phyloP scores from a whole-genome alignment of 30 jellyfish, hydroid and myxozoan species.

The Catostylus mosaicus region DNA sequence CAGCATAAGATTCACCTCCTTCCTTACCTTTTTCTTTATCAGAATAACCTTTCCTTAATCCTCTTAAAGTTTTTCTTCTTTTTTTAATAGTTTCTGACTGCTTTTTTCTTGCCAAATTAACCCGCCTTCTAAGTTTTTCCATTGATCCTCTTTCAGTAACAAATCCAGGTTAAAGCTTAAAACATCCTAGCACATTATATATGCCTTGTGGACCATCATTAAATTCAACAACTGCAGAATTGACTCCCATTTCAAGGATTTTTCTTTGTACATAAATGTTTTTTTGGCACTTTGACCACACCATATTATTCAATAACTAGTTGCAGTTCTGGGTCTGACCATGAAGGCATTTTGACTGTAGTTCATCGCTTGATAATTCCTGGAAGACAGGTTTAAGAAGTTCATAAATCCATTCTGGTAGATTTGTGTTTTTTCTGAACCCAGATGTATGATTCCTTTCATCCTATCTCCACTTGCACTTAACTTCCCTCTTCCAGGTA shows the following conservation, averaged over 20 bases:
- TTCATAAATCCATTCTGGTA: background rate
- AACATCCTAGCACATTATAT: conserved; percentile 1
- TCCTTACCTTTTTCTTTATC: conserved; percentile 4
- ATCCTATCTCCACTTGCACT: conserved; percentile 14
- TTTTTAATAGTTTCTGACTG: background rate
- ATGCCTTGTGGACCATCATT: conserved; percentile 16
- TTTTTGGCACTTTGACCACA: conserved; percentile 25
- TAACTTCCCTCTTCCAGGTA: background rate
- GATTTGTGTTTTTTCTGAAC: background rate
- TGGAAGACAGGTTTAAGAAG: conserved; percentile 12
- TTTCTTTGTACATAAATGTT: conserved; percentile 4
- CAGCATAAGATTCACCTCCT: conserved; percentile 15
- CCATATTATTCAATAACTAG: conserved; percentile 11
- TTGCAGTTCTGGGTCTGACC: conserved; percentile 33
- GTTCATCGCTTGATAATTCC: conserved; percentile 20
- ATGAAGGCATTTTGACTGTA: conserved; percentile 20
- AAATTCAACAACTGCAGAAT: conserved; percentile 25
- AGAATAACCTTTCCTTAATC: conserved; percentile 9
- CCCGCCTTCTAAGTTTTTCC: background rate
- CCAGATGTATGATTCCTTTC: background rate
- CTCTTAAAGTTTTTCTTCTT: conserved; percentile 10
- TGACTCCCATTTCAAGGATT: conserved; percentile 22
- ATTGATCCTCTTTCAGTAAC: background rate
- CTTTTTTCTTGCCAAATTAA: conserved; percentile 3
- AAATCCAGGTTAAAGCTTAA: conserved; percentile 6